Conservation (phyloP, 2,797 vertebrate genomes). For the Cygnus olor region DNA sequence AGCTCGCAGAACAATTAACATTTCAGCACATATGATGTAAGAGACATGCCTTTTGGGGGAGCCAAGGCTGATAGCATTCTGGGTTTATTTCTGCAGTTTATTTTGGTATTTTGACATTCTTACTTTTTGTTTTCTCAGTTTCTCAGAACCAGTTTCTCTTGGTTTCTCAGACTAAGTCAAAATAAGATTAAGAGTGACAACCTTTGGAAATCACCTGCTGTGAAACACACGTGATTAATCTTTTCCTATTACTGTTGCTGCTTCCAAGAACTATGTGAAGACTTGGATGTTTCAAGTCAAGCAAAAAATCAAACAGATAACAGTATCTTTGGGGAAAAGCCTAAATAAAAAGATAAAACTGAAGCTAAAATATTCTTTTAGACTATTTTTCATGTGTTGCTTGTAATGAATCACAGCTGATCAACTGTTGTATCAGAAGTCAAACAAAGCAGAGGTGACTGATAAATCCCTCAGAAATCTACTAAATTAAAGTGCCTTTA, state of each 20-base stretch:
- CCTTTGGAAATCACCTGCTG: background rate
- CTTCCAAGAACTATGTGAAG: background rate
- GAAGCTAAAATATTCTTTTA: background rate
- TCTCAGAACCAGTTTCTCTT: background rate
- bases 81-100: background rate
- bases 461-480: slow-evolving; percentile 4
- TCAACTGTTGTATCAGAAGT: background rate
- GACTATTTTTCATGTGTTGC: background rate
- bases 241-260: background rate
- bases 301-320: background rate
- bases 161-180: background rate
- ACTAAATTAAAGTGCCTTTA: background rate
- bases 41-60: background rate
- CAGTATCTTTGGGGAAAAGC: background rate
- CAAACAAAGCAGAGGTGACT: background rate
- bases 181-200: background rate
- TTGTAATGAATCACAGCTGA: background rate
- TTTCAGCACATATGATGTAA: background rate
- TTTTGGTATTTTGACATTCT: background rate
- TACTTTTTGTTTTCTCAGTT: background rate
- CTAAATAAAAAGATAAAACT: background rate
- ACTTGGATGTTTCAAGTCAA: background rate
- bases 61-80: background rate
- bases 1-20: slow-evolving; percentile 49
- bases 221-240: background rate